Conservation (phyloP, 2,888 invertebrate species). For the Megalurothrips usitatus region DNA sequence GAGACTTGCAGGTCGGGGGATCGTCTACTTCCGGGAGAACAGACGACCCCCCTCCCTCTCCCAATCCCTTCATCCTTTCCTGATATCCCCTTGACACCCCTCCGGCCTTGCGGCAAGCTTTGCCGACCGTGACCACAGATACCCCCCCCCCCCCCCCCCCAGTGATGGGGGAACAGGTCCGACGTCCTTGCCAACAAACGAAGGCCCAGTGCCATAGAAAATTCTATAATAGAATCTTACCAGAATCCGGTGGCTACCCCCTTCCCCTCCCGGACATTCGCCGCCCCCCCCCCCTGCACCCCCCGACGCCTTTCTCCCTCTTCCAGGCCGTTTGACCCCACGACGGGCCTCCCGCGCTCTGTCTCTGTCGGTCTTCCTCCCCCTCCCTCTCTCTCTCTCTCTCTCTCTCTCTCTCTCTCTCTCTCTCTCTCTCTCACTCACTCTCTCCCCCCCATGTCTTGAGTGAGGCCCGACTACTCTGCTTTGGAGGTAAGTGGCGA, state of each 20-base stretch:
- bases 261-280: neutral
- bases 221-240: neutral
- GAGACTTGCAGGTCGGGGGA: neutral
- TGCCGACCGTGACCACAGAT: neutral
- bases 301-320: neutral
- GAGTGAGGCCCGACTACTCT: too few relatives aligned
- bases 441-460: too few relatives aligned
- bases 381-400: too few relatives aligned
- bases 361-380: too few relatives aligned
- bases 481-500: too few relatives aligned
- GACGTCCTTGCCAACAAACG: neutral
- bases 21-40: constrained; percentile 18
- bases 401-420: too few relatives aligned
- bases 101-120: neutral
- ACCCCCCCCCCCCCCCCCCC: neutral
- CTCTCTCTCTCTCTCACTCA: too few relatives aligned
- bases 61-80: neutral
- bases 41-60: neutral
- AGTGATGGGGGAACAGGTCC: neutral
- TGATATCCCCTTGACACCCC: neutral
- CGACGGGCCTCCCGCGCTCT: too few relatives aligned
- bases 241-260: neutral
- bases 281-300: neutral
- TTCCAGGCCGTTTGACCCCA: too few relatives aligned
- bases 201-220: neutral